phyloP scores from a whole-genome alignment of 2,113 vertebrate genomes.

The Chaenogobius annularis region DNA sequence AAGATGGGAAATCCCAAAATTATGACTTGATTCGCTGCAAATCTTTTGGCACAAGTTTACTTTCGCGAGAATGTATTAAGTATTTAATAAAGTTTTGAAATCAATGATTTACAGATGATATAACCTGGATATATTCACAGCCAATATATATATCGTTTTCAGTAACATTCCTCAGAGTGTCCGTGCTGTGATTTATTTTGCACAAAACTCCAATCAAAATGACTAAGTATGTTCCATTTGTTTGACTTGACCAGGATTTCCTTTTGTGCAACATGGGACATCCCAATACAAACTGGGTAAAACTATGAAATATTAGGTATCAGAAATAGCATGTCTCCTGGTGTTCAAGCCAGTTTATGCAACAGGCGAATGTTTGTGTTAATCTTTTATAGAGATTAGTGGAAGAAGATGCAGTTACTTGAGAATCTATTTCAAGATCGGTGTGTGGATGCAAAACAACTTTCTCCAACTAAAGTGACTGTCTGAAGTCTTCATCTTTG shows the following conservation, averaged over 20 bases:
- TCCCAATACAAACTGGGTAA: conserved; percentile 14
- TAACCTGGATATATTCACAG: conserved; percentile 5
- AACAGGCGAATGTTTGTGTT: not conserved
- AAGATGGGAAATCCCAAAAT: conserved; percentile 19
- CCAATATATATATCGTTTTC: not conserved
- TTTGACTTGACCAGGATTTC: conserved; percentile 3
- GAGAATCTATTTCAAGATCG: too few relatives aligned
- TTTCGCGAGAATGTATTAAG: conserved; percentile 30
- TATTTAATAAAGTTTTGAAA: conserved; percentile 20
- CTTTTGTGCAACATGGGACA: conserved; percentile 11
- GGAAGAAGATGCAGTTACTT: too few relatives aligned
- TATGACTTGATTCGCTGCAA: conserved; percentile 16
- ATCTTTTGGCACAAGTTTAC: conserved; percentile 10
- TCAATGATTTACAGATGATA: conserved; percentile 16
- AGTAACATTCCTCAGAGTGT: not conserved
- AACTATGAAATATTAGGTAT: conserved; percentile 35
- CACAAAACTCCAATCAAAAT: not conserved
- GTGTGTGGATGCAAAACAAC: too few relatives aligned
- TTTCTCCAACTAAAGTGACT: too few relatives aligned
- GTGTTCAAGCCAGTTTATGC: not conserved
- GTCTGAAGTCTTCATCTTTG: too few relatives aligned
- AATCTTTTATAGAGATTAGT: too few relatives aligned
- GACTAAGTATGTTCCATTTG: conserved; percentile 2
- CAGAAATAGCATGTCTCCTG: conserved; percentile 23
- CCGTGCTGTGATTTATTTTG: not conserved